Base-by-base conservation (phyloP, 2,888 invertebrate species). In the Agrilus mali region DNA sequence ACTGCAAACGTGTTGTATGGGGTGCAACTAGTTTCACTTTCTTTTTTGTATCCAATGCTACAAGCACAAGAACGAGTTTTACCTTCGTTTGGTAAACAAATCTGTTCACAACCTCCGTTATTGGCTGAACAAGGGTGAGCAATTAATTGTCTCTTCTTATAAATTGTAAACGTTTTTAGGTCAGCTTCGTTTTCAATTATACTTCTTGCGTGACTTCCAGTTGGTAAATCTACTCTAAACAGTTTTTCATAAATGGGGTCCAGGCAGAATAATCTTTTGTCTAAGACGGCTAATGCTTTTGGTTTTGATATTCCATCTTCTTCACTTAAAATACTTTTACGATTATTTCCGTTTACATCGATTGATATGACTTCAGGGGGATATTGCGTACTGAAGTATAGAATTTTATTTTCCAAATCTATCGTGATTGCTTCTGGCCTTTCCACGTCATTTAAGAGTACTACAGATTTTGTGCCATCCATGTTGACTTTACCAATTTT, bases 91-190 rank as follows among this genome's bases (percentile, higher is more conserved):
- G 96, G 95, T 15, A 98, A 75, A 63, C 98, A 98, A 31, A 98
- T 75, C 54, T 98, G 97, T 48, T 86, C 86, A 65, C 98, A 98
- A 2, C 86, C 89, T 1, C 96, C 97, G 57, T 96, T 95, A 53
- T 77, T 82, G 27, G 71, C 74, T 36, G 83, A 70, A 61, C 95
- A 94, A 0, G 92, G 90, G 66, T 95, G 94, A 49, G 83, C 82
- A 36, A 80, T 75, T 57, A 77, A 77, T 48, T 81, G 77, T 31
- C 90, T 76, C 65, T 93, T 93, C 55, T 86, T 85, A 70, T 86
- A 92, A 50, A 94, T 79, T 13, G 85, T 87, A 60, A 95, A 76
- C 1, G 86, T 88, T 58, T 85, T 86, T 38, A 96, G 66, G 53
- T 93, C 90, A 1, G 83, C 78, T 59, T 93, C 92, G 59, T 94